Evolutionary conservation across 2,113 vertebrate genomes (phyloP).

Genomic region (Chloroceryle aenea): DNA sequence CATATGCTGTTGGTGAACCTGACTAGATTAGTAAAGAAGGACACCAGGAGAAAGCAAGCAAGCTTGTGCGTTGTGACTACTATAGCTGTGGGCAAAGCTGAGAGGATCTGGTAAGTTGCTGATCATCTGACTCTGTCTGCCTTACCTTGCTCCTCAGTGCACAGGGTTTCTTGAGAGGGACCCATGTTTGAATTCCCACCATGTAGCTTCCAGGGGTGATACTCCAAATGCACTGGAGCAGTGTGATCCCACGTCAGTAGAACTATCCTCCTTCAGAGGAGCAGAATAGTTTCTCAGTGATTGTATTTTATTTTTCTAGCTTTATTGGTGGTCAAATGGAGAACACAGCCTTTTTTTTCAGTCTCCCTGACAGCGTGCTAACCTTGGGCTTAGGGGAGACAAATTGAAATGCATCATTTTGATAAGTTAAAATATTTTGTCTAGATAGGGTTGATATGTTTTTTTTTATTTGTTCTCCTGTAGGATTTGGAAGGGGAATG

Average conservation of each 20-base stretch:
- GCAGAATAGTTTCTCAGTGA: not conserved
- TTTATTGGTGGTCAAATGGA: not conserved
- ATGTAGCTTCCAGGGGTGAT: not conserved
- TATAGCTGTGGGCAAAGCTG: not conserved
- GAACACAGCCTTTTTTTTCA: not conserved
- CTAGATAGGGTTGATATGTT: not conserved
- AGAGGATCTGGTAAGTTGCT: not conserved
- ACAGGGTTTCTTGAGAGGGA: not conserved
- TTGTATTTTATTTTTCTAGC: not conserved
- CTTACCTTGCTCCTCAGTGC: not conserved
- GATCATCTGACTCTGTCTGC: not conserved
- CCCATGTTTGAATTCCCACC: not conserved
- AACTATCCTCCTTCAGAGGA: not conserved
- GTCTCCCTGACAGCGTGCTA: not conserved
- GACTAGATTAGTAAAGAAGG: not conserved
- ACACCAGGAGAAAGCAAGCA: not conserved
- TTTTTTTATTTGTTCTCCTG: not conserved
- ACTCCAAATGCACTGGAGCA: not conserved
- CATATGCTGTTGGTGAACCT: not conserved
- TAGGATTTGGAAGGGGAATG: not conserved
- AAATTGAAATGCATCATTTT: not conserved
- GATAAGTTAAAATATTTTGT: not conserved
- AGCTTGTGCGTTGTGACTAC: not conserved
- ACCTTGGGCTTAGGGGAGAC: not conserved
- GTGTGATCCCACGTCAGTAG: not conserved